These are phyloP conservation scores for Poecilobothrus nobilitatus DNA, from an alignment of 2,888 invertebrate species.

Conservation along the genomic window DNA sequence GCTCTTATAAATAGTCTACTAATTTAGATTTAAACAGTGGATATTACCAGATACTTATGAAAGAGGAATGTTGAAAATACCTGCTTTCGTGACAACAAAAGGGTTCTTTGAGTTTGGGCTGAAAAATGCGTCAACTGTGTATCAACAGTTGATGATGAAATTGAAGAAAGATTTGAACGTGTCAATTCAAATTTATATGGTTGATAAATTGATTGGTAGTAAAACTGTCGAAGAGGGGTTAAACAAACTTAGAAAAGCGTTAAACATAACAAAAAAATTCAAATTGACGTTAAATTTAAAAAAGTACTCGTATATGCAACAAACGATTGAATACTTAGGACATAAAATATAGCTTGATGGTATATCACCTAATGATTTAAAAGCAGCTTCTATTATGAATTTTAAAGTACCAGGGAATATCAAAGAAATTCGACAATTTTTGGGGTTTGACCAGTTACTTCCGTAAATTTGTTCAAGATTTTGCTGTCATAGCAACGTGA, in stretches of 20 bases:
- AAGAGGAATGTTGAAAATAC: neutral
- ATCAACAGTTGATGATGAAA: neutral
- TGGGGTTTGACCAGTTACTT: too few relatives aligned
- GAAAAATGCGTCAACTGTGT: neutral
- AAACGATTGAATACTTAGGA: neutral
- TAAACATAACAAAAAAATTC: neutral
- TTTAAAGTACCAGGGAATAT: neutral
- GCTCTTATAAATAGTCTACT: neutral
- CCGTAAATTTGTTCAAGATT: too few relatives aligned
- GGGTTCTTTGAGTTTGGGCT: too few relatives aligned
- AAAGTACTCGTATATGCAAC: neutral
- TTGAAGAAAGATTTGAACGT: neutral
- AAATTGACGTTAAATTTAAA: neutral
- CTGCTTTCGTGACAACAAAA: too few relatives aligned
- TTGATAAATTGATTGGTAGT: neutral
- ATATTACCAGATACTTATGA: neutral
- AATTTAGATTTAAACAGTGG: neutral
- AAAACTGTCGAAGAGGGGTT: neutral
- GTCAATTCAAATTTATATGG: neutral
- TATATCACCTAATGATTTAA: neutral
- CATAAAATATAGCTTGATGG: neutral
- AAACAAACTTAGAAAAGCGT: neutral
- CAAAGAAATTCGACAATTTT: too few relatives aligned
- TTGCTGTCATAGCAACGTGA: too few relatives aligned
- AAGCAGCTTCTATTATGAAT: neutral